Evolutionary conservation across 64 coral and sea anemone genomes (phyloP).

Genomic region (Montipora sp.): DNA sequence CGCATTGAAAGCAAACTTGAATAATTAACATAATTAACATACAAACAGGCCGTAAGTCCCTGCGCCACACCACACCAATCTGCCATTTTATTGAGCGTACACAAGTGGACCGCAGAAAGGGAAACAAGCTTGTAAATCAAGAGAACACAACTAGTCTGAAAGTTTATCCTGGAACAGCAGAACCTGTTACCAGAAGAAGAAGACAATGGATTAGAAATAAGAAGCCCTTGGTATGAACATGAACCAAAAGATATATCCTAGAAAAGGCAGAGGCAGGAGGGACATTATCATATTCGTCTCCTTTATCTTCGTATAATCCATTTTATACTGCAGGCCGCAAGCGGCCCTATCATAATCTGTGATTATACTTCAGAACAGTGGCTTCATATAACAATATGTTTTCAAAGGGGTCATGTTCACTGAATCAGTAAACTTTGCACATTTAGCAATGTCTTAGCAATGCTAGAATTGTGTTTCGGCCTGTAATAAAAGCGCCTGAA

Average conservation of each 20-base stretch:
- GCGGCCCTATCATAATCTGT: conserved; percentile 70
- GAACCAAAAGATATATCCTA: not conserved
- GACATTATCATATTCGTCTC: conserved; percentile 36
- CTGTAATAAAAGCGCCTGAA: conserved; percentile 57
- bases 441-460: conserved; percentile 19
- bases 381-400: conserved; percentile 28
- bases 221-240: conserved; percentile 16
- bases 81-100: conserved; percentile 23
- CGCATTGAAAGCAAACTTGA: conserved; percentile 18
- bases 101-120: conserved; percentile 9
- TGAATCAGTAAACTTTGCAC: not conserved
- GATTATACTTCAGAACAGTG: conserved; percentile 56
- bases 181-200: conserved; percentile 16
- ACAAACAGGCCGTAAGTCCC: not conserved
- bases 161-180: conserved; percentile 5
- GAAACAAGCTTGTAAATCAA: conserved; percentile 20
- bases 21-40: conserved; percentile 8
- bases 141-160: not conserved
- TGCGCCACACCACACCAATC: not conserved
- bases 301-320: conserved; percentile 57
- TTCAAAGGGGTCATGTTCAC: conserved; percentile 30
- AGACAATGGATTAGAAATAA: not conserved
- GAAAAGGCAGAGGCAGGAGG: conserved; percentile 17
- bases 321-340: conserved; percentile 55
- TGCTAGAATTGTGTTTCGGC: conserved; percentile 18